Percentiles rank a stretch among this genome's conserved stretches.
phyloP scores from a whole-genome alignment of 2,113 vertebrate species.

The Rhinolophus ferrumequinum region DNA sequence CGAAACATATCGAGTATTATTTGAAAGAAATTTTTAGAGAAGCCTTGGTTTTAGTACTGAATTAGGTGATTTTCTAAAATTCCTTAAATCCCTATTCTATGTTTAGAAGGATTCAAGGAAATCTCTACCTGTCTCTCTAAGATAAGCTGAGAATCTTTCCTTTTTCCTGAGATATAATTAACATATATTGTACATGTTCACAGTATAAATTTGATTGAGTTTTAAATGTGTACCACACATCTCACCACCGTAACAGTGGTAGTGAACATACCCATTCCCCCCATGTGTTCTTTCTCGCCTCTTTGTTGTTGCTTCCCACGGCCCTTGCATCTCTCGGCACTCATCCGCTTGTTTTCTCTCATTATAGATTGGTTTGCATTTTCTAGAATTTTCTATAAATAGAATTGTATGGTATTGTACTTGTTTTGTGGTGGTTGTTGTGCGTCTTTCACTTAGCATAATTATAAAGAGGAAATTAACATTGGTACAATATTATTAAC shows the following conservation, averaged over 20 bases:
- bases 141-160: too few species aligned
- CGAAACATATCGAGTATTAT: neutral
- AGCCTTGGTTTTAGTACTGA: neutral
- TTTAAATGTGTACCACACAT: neutral
- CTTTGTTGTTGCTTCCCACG: neutral
- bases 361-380: neutral
- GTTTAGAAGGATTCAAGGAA: neutral
- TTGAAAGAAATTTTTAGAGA: slow-evolving; percentile 38
- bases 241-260: neutral
- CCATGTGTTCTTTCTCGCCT: neutral
- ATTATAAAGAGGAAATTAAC: neutral
- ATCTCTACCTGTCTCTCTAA: neutral
- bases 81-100: neutral
- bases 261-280: neutral
- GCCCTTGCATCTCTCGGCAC: neutral
- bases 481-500: neutral
- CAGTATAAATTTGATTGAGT: neutral
- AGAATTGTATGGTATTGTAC: neutral
- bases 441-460: neutral
- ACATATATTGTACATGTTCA: neutral
- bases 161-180: neutral
- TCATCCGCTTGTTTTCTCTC: neutral
- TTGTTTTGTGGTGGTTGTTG: neutral
- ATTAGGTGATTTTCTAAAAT: neutral
- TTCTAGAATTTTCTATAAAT: neutral